Base-by-base conservation (phyloP, 2,888 invertebrate genomes). In the Lottia scabra region DNA sequence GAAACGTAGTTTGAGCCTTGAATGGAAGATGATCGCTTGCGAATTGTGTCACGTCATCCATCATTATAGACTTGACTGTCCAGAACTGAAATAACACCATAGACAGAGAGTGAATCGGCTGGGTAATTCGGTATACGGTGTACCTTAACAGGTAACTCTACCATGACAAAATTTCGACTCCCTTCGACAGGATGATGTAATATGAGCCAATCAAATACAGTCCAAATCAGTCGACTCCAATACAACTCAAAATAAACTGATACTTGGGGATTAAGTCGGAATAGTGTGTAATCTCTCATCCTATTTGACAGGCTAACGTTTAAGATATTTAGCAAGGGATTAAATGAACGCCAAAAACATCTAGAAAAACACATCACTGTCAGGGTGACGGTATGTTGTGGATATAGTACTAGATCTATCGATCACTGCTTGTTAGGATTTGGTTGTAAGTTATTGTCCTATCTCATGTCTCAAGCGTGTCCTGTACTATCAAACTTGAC, bases 351-450 rank as follows among this genome's bases (percentile, higher is more conserved):
- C 56, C 23, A 10, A 56, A 56, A 56, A 56, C 56, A 56, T 23
- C 56, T 56, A 56, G 56, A 56, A 56, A 56, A 56, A 56, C 56
- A 56, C 56, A 6, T 56, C 56, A 56, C 19, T 56, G 56, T 56
- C 56, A 56, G 8, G 19, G 13, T 23, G 19, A 23, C 19, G 10
- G 56, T 56, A 56, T 19, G 19, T 56, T 23, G 23, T 56, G 19
- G 56, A 19, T 23, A 56, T 13, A 19, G 23, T 23, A 19, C 23
- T 23, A 19, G 19, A 12, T 56, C 56, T 56, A 56, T 56, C 56
- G 56, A 56, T 56, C 56, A 56, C 56, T 23, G 23, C 19, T 56
- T 23, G 23, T 56, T 23, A 56, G 13, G 56, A 56, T 23, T 56
- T 56, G 19, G 23, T 23, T 23, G 19, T 19, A 12, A 56, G 56